A percentile compares a stretch with the other conserved stretches of the same genome.
phyloP scores from a whole-genome alignment of 2,888 invertebrate species.

The Invenusta paracnida region DNA sequence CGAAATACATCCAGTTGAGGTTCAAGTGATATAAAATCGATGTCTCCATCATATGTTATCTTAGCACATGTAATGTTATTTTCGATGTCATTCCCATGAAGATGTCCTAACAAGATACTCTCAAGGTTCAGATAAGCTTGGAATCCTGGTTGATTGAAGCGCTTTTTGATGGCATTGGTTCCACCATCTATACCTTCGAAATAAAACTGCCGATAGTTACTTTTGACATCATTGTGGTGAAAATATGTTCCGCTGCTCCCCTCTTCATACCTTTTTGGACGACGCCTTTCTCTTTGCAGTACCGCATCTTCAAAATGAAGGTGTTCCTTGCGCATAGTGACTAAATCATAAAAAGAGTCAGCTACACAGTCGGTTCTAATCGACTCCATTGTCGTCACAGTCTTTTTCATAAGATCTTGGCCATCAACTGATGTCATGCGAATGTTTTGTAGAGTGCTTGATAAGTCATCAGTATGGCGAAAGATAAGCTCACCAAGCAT shows the following conservation, averaged over 20 bases:
- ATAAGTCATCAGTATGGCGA: conserved; percentile 9
- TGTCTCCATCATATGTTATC: conserved; percentile 2
- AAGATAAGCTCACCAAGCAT: not conserved
- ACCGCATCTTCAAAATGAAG: conserved; percentile 17
- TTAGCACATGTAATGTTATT: conserved; percentile 13
- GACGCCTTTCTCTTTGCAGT: conserved; percentile 13
- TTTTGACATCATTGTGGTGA: conserved; percentile 23
- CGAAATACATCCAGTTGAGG: not conserved
- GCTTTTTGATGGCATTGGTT: conserved; percentile 4
- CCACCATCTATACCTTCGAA: conserved; percentile 18
- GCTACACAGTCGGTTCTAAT: conserved; percentile 8
- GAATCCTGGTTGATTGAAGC: conserved; percentile 23
- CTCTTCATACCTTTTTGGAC: conserved; percentile 12
- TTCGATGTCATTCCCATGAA: conserved; percentile 8
- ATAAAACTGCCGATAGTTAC: conserved; percentile 1
- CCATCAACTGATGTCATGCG: not conserved
- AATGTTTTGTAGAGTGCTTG: not conserved
- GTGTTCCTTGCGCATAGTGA: conserved; percentile 25
- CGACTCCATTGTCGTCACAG: conserved; percentile 1
- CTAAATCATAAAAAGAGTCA: conserved; percentile 15
- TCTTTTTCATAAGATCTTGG: not conserved
- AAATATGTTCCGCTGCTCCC: conserved; percentile 23
- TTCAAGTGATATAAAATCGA: not conserved
- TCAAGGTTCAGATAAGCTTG: conserved; percentile 19
- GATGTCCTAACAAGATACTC: not conserved